Percentiles rank a stretch among this genome's conserved stretches.
Evolutionary conservation across 2,797 vertebrate genomes (phyloP).

Genomic region (Pantherophis vulpinus): DNA sequence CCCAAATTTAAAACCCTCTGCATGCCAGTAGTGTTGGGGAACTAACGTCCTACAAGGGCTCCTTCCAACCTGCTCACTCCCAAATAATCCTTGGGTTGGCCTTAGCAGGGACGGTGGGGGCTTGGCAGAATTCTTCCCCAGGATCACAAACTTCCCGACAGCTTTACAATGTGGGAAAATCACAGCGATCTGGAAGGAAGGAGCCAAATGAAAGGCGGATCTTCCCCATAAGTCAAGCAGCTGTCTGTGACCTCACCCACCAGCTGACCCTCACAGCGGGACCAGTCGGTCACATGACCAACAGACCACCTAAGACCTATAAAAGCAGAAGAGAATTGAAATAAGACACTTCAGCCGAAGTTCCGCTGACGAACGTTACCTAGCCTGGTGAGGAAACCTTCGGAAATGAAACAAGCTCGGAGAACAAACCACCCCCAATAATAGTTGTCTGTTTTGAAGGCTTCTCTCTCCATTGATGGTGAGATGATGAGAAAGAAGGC

Average conservation of each 20-base stretch:
- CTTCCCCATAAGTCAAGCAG: too few species aligned
- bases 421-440: neutral
- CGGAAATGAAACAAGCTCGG: neutral
- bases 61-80: neutral
- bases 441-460: neutral
- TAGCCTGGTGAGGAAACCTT: neutral
- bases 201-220: too few species aligned
- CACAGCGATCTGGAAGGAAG: too few species aligned
- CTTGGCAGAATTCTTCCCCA: neutral
- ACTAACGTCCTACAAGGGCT: neutral
- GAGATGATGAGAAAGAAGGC: fast-evolving
- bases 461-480: too few species aligned
- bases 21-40: neutral
- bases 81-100: too few species aligned
- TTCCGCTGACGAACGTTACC: neutral
- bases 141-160: neutral
- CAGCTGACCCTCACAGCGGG: neutral
- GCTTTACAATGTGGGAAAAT: neutral
- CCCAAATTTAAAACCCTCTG: neutral
- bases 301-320: neutral
- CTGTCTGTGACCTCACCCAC: neutral
- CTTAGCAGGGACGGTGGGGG: neutral
- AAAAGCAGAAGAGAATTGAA: neutral
- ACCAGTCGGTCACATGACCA: neutral
- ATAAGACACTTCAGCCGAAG: neutral